Base-by-base conservation (phyloP, 2,113 vertebrate genomes). In the Cettia cetti region DNA sequence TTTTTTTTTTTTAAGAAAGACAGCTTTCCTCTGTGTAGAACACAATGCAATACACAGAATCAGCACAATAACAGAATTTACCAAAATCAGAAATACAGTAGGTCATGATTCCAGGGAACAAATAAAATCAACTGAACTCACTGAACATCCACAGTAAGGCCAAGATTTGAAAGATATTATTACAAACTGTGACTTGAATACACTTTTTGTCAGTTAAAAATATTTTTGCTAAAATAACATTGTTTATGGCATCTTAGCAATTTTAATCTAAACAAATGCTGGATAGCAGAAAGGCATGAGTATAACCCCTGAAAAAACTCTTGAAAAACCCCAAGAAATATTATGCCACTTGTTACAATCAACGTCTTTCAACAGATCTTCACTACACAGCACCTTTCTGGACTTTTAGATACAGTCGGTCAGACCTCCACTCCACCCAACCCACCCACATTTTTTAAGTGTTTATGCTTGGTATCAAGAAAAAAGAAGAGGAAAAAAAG, bases 371-470 rank as follows among this genome's bases (percentile, higher is more conserved):
- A 77, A 74, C 21, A 64, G 26, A 50, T 28, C 22, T 81, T 89
- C 47, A 65, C 18, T 63, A 42, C 0, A 1, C 27, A 69, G 8
- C 21, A 77, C 6, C 10, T 49, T 74, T 70, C 72, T 44, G 50
- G 39, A 45, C 13, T 61, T 40, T 57, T 1, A 49, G 11, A 44
- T 26, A 42, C 0, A 47, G 23, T 19, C 23, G 30, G 24, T 15
- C 59, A 80, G 21, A 80, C 12, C 12, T 35, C 20, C 14, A 7
- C 7, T n/a, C 11, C 13, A 3, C 17, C 2, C 0, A 0, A 1
- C 19, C 18, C 16, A 30, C 6, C 2, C 13, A 6, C 2, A 2
- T 5, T 9, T 44, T 57, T 70, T 40, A 76, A 80, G 33, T 57
- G 31, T 12, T 92, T 72, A 30, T 13, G 21, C 15, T 64, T 59